A percentile compares a stretch with the other conserved stretches of the same genome.
Conservation (phyloP, 1,140 invertebrate genomes). For the Drosophila sp. region DNA sequence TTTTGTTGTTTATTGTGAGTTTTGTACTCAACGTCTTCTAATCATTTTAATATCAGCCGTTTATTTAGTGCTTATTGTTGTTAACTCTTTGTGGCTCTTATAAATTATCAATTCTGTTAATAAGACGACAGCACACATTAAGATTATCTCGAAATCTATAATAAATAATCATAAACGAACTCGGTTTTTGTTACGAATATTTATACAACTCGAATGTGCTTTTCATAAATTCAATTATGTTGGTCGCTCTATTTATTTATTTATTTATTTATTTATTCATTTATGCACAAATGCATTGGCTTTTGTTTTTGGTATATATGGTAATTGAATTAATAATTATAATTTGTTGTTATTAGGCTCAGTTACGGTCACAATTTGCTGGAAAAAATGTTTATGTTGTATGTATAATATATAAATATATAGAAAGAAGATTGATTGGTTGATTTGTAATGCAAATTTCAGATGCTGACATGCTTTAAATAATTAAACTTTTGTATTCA, state of each 20-base stretch:
- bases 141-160: conserved; percentile 61
- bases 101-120: conserved; percentile 72
- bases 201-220: conserved; percentile 24
- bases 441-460: conserved; percentile 20
- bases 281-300: background rate
- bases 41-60: conserved; percentile 55
- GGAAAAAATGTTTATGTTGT: conserved; percentile 38
- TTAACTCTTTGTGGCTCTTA: conserved; percentile 38
- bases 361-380: conserved; percentile 46
- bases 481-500: conserved; percentile 14
- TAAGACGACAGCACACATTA: conserved; percentile 61
- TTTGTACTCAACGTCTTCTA: conserved; percentile 7
- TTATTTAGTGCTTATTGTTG: conserved; percentile 52
- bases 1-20: conserved; percentile 1
- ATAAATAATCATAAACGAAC: conserved; percentile 53
- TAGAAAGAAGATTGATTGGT: background rate
- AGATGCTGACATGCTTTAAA: conserved; percentile 28
- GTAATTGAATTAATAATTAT: background rate
- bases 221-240: conserved; percentile 50
- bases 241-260: background rate
- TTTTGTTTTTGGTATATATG: background rate
- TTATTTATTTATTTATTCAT: background rate
- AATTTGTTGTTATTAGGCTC: conserved; percentile 4
- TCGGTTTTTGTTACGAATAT: background rate
- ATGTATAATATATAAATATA: conserved; percentile 1